phyloP scores from a whole-genome alignment of 2,113 vertebrate species.

The Shinisaurus crocodilurus region DNA sequence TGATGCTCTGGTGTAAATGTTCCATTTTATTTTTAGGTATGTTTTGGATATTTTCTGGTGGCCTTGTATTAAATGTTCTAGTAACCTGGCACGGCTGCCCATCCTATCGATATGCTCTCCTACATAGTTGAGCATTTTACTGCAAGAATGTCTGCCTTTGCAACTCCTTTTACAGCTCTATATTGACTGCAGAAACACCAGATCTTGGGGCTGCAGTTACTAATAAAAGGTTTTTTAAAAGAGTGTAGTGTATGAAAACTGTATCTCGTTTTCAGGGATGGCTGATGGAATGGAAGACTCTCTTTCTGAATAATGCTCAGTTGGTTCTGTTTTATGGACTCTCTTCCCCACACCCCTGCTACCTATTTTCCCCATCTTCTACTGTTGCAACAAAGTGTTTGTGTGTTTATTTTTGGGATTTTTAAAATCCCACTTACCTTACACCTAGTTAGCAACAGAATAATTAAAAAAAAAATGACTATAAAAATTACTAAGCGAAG shows the following conservation, averaged over 20 bases:
- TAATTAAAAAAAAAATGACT: not conserved
- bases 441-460: not conserved
- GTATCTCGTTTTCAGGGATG: constrained; percentile 8
- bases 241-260: not conserved
- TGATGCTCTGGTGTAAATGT: constrained; percentile 57
- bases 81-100: not conserved
- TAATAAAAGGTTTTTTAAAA: not conserved
- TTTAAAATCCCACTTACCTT: not conserved
- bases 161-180: rapidly evolving
- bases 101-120: not conserved
- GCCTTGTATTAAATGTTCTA: constrained; percentile 39
- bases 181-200: not conserved
- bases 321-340: not conserved
- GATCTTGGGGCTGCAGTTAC: not conserved
- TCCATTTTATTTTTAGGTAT: constrained; percentile 35
- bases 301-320: not conserved
- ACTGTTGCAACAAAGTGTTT: not conserved
- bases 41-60: constrained; percentile 45
- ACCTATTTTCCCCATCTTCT: not conserved
- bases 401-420: not conserved
- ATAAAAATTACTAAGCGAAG: not conserved
- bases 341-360: not conserved
- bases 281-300: not conserved
- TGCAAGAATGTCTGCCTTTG: not conserved
- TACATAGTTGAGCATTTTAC: not conserved